Base-by-base conservation (phyloP, 1,140 invertebrate genomes). In the Drosophila lowei region DNA sequence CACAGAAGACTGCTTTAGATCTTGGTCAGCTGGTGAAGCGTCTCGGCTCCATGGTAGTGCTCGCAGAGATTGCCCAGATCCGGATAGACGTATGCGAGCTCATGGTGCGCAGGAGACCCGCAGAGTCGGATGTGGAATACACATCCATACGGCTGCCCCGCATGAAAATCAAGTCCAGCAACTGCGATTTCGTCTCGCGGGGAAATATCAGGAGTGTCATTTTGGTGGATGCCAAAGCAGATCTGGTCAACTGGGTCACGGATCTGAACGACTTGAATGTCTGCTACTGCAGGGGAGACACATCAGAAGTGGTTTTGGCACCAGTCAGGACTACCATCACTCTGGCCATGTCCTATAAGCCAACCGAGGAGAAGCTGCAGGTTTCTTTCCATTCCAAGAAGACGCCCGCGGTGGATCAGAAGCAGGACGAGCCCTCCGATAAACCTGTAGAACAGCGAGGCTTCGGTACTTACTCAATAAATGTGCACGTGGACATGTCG, bases 271-370 rank as follows among this genome's bases (percentile, higher is more conserved):
- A 85, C 16, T 75, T 90, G 1, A 61, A 46, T 46, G 70, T 90
- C 21, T 65, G 58, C 23, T 65, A 67, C 41, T 57, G 67, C 7
- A 41, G 42, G 15, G 66, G 23, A 0, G 13, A 30, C 6, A 46
- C 56, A 2, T 49, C 43, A 0, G 74, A 81, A 1, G 50, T 62
- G 28, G 57, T 90, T 11, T 7, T 90, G 3, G 63, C 92, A 63
- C 93, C 94, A 16, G 86, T 94, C 0, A 92, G 93, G 7, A 92
- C 94, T 3, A 94, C 92, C 50, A 92, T 93, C 11, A 94, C 94
- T 1, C 28, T 90, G 38, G 88, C 79, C 0, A 3, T 85, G 16
- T 89, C 89, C 0, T 52, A 81, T 9, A 88, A 83, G 18, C 2
- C 18, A 6, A 15, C 25, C 0, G 59, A 77, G 11, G 15, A 8